Base-by-base conservation (phyloP, 1,140 invertebrate genomes). In the Panulirus ornatus region DNA sequence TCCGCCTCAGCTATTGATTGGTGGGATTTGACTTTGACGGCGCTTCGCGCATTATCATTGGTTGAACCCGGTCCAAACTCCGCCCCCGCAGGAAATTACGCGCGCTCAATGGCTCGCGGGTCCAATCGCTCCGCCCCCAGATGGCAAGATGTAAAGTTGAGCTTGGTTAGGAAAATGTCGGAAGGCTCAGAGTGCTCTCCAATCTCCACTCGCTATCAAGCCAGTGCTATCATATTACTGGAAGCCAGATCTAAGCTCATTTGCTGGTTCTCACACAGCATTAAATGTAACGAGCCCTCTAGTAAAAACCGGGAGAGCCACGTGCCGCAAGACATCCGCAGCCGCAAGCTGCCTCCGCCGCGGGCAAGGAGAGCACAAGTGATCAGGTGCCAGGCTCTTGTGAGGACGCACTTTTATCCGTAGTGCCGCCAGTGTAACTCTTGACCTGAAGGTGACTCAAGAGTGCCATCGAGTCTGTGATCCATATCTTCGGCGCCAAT, bases 131-230 rank as follows among this genome's bases (percentile, higher is more conserved):
- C 84, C 90, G 84, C 90, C 90, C 84, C 76, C 90, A 40, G 79
- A 88, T 81, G 84, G 84, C 85, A 82, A 87, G 84, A 82, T 91
- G 90, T 91, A 91, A 91, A 91, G 90, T 91, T 91, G 90, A 88
- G 90, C 88, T 91, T 91, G 90, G 90, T 88, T 91, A 91, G 90
- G 90, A 91, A 91, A 91, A 88, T 91, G 90, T 88, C 90, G 90
- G 90, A 91, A 91, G 90, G 84, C 66, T 79, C 90, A 87, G 90
- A 91, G 90, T 88, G 90, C 90, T 87, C 90, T 91, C 84, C 84
- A 91, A 91, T 86, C 90, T 87, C 90, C 84, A 91, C 90, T 91
- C 84, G 90, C 90, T 82, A 91, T 91, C 90, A 87, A 87, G 90
- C 78, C 84, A 84, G 90, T 91, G 90, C 90, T 91, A 91, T 91